Evolutionary conservation across 2,797 vertebrate genomes (phyloP).

Genomic region (Carapus acus): DNA sequence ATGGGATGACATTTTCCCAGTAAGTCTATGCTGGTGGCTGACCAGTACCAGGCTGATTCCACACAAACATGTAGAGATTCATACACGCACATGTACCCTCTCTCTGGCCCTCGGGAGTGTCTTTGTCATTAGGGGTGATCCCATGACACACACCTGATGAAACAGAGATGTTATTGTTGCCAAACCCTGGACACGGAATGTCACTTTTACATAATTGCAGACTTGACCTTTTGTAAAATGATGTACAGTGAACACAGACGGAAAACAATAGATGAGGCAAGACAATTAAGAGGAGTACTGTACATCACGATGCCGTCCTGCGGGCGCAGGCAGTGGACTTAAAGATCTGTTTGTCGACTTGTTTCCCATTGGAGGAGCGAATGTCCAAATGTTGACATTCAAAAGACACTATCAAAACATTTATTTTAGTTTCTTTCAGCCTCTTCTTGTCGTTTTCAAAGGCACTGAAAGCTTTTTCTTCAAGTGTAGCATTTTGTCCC

Average conservation of each 20-base stretch:
- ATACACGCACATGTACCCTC: constrained; percentile 7
- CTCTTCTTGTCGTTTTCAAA: constrained; percentile 33
- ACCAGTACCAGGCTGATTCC: constrained; percentile 14
- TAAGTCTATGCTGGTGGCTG: constrained; percentile 20
- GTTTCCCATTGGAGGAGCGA: no score
- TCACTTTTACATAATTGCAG: constrained; percentile 1
- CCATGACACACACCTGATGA: constrained; percentile 46
- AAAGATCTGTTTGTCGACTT: background rate
- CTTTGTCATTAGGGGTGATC: constrained; percentile 26
- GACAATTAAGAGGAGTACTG: background rate
- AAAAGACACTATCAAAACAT: constrained; percentile 24
- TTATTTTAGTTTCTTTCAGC: no score
- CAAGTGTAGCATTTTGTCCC: constrained; percentile 52
- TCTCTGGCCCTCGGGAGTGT: constrained; percentile 5
- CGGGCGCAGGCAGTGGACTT: background rate
- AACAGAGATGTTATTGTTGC: constrained; percentile 52
- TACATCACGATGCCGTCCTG: constrained; percentile 1
- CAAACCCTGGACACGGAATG: constrained; percentile 2
- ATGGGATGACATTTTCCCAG: constrained; percentile 43
- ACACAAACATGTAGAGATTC: constrained; percentile 7
- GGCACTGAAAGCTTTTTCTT: constrained; percentile 53
- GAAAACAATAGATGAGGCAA: no score
- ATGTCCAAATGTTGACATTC: no score
- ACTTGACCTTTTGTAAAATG: no score
- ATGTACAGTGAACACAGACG: no score